phyloP scores from a whole-genome alignment of 2,113 vertebrate genomes.

The Cavia porcellus region DNA sequence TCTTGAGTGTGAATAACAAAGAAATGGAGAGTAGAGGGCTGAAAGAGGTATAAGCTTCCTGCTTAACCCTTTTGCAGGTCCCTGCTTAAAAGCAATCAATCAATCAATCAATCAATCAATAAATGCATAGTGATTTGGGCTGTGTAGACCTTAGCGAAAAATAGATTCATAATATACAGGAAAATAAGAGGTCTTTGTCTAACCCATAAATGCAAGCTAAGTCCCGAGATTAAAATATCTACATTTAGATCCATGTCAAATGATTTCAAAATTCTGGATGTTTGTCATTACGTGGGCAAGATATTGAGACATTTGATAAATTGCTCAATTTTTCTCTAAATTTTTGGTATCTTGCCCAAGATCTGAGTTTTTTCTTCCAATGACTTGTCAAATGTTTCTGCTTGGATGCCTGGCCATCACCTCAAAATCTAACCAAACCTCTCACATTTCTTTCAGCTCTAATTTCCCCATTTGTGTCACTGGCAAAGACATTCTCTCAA shows the following conservation, averaged over 20 bases:
- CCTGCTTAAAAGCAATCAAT: neutral
- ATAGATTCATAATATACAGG: neutral
- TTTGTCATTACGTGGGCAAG: conserved; percentile 47
- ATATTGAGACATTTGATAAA: conserved; percentile 66
- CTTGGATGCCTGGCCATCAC: neutral
- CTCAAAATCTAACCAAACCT: neutral
- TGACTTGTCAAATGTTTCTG: conserved; percentile 11
- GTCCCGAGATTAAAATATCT: neutral
- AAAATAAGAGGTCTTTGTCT: conserved; percentile 54
- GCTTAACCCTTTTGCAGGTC: conserved; percentile 57
- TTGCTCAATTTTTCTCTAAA: conserved; percentile 27
- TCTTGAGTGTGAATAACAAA: conserved; percentile 86
- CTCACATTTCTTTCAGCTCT: neutral
- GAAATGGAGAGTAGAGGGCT: conserved; percentile 56
- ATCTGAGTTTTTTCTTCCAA: conserved; percentile 8
- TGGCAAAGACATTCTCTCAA: neutral
- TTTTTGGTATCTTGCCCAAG: neutral
- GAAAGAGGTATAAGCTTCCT: conserved; percentile 55
- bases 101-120: neutral
- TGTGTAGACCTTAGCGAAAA: neutral
- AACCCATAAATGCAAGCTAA: neutral
- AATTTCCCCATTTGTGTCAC: neutral
- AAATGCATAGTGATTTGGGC: neutral
- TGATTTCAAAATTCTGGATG: conserved; percentile 26
- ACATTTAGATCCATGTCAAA: conserved; percentile 38